These are phyloP conservation scores for Gavia stellata DNA, from an alignment of 2,113 vertebrate genomes.

Conservation along the genomic window DNA sequence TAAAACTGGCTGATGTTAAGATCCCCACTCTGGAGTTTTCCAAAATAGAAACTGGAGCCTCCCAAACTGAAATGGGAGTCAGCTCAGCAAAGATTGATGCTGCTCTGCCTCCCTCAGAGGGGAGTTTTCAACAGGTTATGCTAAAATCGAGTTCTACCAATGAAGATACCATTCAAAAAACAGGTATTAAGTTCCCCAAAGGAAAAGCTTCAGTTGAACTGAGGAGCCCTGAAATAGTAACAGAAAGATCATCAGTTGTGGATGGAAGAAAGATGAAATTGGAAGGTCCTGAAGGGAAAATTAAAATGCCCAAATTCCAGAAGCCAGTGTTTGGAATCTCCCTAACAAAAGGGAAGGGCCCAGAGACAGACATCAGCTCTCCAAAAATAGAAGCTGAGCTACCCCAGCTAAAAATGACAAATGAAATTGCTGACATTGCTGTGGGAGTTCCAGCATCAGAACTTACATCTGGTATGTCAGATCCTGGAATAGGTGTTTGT, in stretches of 20 bases:
- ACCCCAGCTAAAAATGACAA: neutral
- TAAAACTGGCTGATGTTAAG: conserved; percentile 12
- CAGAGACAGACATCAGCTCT: neutral
- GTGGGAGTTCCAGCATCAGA: neutral
- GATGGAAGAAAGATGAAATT: conserved; percentile 18
- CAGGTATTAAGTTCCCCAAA: neutral
- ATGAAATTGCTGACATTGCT: neutral
- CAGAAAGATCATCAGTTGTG: neutral
- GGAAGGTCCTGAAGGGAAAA: conserved; percentile 39
- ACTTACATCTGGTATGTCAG: neutral
- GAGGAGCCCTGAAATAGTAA: neutral
- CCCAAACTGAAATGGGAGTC: neutral
- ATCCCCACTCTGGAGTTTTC: neutral
- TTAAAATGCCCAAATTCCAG: conserved; percentile 50
- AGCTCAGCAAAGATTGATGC: neutral
- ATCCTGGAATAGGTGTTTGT: neutral
- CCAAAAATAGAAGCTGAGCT: neutral
- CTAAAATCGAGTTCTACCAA: neutral
- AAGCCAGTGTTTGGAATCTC: conserved; percentile 54
- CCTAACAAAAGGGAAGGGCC: conserved; percentile 9
- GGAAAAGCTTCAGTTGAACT: neutral
- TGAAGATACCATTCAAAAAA: neutral
- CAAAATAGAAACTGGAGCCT: neutral
- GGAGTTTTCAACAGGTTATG: neutral
- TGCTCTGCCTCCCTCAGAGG: neutral